A percentile compares a stretch with the other conserved stretches of the same genome.
Conservation (phyloP, 2,113 vertebrate species). For the Nicator chloris region DNA sequence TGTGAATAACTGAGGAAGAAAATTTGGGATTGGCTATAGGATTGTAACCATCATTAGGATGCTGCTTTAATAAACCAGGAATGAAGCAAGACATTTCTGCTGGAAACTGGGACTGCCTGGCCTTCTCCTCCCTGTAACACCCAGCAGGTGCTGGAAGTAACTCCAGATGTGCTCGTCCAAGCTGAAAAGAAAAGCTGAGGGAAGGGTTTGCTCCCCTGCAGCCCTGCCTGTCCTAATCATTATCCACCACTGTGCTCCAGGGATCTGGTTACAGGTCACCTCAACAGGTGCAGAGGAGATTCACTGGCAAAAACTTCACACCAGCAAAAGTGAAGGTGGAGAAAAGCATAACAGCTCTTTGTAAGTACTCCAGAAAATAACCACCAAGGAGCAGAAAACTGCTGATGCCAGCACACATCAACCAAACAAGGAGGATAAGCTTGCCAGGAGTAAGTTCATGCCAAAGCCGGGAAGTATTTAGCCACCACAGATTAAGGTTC, state of each 20-base stretch:
- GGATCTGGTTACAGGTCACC: neutral
- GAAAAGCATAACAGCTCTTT: neutral
- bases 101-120: neutral
- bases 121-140: neutral
- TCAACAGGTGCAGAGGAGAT: neutral
- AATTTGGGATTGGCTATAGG: neutral
- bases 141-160: neutral
- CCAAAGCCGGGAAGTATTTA: neutral
- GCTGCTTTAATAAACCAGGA: neutral
- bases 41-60: neutral
- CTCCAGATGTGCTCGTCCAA: neutral
- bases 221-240: neutral
- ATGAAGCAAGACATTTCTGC: neutral
- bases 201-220: neutral
- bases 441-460: neutral
- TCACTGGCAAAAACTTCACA: neutral
- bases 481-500: neutral
- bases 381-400: neutral
- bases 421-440: neutral
- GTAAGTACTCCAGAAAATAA: neutral
- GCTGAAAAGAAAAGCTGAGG: neutral
- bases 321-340: neutral
- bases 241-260: neutral
- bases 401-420: slow-evolving; percentile 24
- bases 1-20: neutral